phyloP scores from a whole-genome alignment of 2,797 vertebrate species.

The Coccyzus lansbergi region DNA sequence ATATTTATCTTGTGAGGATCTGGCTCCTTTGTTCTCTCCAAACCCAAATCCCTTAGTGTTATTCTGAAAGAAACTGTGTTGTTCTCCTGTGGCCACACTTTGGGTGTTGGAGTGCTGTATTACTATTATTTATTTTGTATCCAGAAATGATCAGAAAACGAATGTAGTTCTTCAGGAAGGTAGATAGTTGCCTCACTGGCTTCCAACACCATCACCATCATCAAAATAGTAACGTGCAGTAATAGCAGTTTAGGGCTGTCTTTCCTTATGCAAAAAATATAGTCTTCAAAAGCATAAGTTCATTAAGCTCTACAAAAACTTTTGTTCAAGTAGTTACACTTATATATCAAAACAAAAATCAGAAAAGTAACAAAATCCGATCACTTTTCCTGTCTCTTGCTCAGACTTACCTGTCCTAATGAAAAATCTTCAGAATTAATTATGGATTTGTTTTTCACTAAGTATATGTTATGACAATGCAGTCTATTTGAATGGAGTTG shows the following conservation, averaged over 20 bases:
- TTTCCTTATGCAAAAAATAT: background rate
- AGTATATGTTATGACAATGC: background rate
- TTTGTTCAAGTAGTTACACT: background rate
- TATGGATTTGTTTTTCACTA: background rate
- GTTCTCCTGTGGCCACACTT: background rate
- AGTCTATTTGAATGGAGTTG: background rate
- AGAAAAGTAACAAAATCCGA: background rate
- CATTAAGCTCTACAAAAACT: background rate
- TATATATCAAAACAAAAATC: background rate
- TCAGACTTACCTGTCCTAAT: background rate
- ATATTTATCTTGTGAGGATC: background rate
- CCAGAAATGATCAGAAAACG: background rate
- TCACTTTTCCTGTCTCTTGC: background rate
- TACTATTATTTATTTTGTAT: background rate
- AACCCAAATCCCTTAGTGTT: background rate
- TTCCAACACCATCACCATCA: background rate
- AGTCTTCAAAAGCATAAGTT: background rate
- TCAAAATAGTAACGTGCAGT: background rate
- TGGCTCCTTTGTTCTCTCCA: background rate
- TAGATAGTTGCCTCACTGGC: background rate
- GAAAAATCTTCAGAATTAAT: background rate
- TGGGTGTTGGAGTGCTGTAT: background rate
- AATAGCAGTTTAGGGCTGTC: background rate
- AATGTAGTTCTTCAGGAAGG: background rate
- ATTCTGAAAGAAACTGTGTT: background rate